Percentiles rank a stretch among this genome's conserved stretches.
phyloP scores from a whole-genome alignment of 2,113 vertebrate species.

The Ursus arctos region DNA sequence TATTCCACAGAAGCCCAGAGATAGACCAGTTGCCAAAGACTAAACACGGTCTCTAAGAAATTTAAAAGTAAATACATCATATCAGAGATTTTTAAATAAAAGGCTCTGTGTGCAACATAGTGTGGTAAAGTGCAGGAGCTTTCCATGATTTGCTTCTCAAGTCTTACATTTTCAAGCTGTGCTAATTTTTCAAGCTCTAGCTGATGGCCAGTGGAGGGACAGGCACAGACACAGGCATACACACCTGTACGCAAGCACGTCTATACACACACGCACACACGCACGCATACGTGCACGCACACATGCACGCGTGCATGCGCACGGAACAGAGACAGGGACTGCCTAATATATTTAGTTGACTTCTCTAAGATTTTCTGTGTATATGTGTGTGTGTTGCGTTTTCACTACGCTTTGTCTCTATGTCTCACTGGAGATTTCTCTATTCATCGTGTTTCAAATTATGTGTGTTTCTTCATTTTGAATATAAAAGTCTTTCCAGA shows the following conservation, averaged over 20 bases:
- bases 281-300: not conserved
- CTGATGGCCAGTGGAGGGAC: not conserved
- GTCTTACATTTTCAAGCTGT: not conserved
- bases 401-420: not conserved
- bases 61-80: slow-evolving; percentile 23
- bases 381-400: not conserved
- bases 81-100: not conserved
- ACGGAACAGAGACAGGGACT: not conserved
- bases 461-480: not conserved
- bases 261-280: not conserved
- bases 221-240: not conserved
- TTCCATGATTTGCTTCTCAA: not conserved
- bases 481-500: not conserved
- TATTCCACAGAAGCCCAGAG: not conserved
- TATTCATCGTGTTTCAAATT: not conserved
- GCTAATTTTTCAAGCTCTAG: not conserved
- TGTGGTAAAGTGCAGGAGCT: not conserved
- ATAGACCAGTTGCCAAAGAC: not conserved
- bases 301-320: not conserved
- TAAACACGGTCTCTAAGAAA: not conserved
- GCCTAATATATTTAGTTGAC: not conserved
- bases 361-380: not conserved
- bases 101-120: not conserved
- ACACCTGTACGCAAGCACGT: not conserved
- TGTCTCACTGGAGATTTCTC: not conserved